A percentile compares a stretch with the other conserved stretches of the same genome.
Conservation (phyloP, 2,113 vertebrate species). For the Charadrius vociferus region DNA sequence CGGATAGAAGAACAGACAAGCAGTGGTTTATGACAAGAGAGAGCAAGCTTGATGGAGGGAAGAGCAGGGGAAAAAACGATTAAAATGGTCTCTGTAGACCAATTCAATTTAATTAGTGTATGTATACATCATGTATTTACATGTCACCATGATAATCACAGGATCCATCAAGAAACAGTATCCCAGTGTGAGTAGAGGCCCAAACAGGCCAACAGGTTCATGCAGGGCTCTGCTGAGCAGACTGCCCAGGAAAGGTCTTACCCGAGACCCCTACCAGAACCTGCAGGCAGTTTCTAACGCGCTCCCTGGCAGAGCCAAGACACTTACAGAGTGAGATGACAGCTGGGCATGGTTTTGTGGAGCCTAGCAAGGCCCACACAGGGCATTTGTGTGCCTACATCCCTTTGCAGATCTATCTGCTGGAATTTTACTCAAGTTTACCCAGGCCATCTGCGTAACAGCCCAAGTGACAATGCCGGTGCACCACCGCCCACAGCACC, state of each 20-base stretch:
- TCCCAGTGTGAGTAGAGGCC: neutral
- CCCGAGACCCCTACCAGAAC: neutral
- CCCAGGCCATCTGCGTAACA: conserved; percentile 9
- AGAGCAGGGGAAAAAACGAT: neutral
- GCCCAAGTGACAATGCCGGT: neutral
- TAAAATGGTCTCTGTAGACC: neutral
- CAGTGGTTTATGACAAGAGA: neutral
- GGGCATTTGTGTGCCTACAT: neutral
- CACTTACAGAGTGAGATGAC: neutral
- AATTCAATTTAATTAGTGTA: neutral
- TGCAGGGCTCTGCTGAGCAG: neutral
- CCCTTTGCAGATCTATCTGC: conserved; percentile 27
- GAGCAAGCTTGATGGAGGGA: neutral
- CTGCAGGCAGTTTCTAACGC: neutral
- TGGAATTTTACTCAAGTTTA: conserved; percentile 21
- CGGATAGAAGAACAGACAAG: neutral
- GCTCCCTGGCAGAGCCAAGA: neutral
- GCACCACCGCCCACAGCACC: neutral
- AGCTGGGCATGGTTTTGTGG: conserved; percentile 25
- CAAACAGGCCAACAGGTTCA: neutral
- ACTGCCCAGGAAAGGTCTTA: neutral
- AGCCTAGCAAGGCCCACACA: conserved; percentile 38
- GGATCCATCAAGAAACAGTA: neutral
- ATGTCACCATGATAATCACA: neutral
- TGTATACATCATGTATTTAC: neutral